Evolutionary conservation across 2,888 invertebrate genomes (phyloP), one percentile per base, ranked within the genome.

Genomic region (Mantis religiosa): DNA sequence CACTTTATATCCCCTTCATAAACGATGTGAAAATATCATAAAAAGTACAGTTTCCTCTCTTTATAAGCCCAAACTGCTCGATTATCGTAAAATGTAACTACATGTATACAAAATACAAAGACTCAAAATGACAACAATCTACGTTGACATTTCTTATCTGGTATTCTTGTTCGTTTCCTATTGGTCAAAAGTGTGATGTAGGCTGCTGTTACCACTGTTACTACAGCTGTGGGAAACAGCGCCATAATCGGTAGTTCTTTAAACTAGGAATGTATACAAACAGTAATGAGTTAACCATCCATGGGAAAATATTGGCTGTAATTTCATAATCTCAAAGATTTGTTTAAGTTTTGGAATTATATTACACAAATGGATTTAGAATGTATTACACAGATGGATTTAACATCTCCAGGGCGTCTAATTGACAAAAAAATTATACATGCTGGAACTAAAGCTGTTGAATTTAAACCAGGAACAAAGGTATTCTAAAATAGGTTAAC

Each of bases 401-500:
- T 6, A 3, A 84, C 84, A 87, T 25, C 83, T 9, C 9, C 14
- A 15, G 34, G 30, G 3, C 83, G 88, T n/a, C 82, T 89, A 47
- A 95, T 97, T 91, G 94, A 95, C 81, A 97, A 97, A 93, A 95
- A 94, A 92, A 94, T 96, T 87, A 91, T 97, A 84, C 94, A 96
- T 92, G 93, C 95, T 84, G 97, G 97, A 47, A 95, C 95, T 90
- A 95, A 95, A 93, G 94, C 94, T 91, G 94, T 96, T 89, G 94
- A 95, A 71, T 95, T 97, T 91, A 93, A 93, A 91, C 94, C 96
- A 91, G 97, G 97, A 34, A 96, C 96, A 88, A 97, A 97, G 94
- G 97, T 97, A 94, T 91, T 90, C 87, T 88, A 28, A 6, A 3
- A 34, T 15, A n/a, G 47, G 47, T 41, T 41, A 41, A 41, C 41